A percentile compares a stretch with the other conserved stretches of the same genome.
Evolutionary conservation across 2,888 invertebrate species (phyloP).

Genomic region (Frankliniella intonsa): DNA sequence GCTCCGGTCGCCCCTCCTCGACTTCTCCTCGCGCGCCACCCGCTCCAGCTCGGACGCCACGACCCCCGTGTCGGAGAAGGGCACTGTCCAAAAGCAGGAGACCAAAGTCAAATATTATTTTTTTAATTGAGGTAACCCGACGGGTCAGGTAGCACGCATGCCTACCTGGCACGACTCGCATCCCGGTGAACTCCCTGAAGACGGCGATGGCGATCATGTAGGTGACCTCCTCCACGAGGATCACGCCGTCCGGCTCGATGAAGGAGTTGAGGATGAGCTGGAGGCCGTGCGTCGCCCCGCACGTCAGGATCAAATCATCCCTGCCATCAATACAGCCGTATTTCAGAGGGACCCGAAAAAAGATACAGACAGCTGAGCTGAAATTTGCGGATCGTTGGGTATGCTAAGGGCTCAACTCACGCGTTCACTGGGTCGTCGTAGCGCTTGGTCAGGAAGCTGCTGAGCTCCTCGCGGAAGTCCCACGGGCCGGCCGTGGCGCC

Average conservation of each 20-base stretch:
- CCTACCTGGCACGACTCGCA: constrained; percentile 51
- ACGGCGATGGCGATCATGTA: constrained; percentile 58
- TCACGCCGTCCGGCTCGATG: constrained; percentile 51
- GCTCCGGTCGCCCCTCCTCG: constrained; percentile 40
- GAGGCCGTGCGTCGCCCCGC: constrained; percentile 59
- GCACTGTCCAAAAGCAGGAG: constrained; percentile 45
- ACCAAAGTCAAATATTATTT: background rate
- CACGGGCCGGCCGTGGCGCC: constrained; percentile 52
- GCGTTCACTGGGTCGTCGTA: constrained; percentile 48
- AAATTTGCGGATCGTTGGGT: no score
- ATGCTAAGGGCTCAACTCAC: constrained; percentile 36
- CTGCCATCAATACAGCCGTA: constrained; percentile 42
- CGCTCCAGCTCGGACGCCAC: constrained; percentile 50
- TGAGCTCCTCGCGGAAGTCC: constrained; percentile 49
- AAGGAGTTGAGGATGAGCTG: constrained; percentile 53
- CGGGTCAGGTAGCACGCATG: background rate
- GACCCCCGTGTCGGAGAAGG: constrained; percentile 52
- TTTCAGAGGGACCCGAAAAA: no score
- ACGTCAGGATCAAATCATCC: constrained; percentile 54
- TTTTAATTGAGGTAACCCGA: background rate
- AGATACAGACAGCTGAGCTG: background rate
- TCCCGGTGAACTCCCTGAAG: constrained; percentile 53
- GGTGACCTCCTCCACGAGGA: constrained; percentile 62
- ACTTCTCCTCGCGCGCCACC: constrained; percentile 45
- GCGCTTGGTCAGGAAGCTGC: constrained; percentile 48